These are phyloP conservation scores for Drosophila greeni DNA, from an alignment of 2,888 invertebrate genomes.

Conservation along the genomic window DNA sequence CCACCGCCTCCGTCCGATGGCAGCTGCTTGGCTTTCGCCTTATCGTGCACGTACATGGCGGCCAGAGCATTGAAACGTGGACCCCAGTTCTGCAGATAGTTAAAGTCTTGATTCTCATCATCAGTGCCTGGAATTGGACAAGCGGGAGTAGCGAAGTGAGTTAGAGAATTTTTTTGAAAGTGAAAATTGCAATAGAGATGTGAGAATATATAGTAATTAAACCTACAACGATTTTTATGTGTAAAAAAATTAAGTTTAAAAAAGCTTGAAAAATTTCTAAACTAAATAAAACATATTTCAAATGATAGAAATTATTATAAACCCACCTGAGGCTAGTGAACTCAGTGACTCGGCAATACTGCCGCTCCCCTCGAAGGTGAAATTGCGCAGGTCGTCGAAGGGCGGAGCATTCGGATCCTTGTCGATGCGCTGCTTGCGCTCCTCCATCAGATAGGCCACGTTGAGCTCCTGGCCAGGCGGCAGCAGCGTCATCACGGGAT, in stretches of 20 bases:
- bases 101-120: slow-evolving; percentile 97
- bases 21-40: slow-evolving; percentile 64
- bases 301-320: no score
- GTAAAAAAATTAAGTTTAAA: no score
- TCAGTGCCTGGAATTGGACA: slow-evolving; percentile 85
- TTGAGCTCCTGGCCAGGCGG: slow-evolving; percentile 85
- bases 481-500: slow-evolving; percentile 82
- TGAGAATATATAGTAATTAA: neutral
- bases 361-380: slow-evolving; percentile 98
- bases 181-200: neutral
- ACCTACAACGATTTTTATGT: no score
- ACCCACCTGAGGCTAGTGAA: slow-evolving; percentile 91
- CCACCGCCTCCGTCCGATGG: slow-evolving; percentile 30
- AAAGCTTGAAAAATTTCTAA: no score
- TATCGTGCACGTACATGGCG: slow-evolving; percentile 88
- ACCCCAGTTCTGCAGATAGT: slow-evolving; percentile 97
- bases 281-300: no score
- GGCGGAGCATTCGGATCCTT: slow-evolving; percentile 98
- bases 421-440: slow-evolving; percentile 96
- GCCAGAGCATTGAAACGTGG: slow-evolving; percentile 97
- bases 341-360: slow-evolving; percentile 97
- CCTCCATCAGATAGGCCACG: slow-evolving; percentile 96
- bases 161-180: neutral
- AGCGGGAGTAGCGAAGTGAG: slow-evolving; percentile 2
- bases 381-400: slow-evolving; percentile 98